These are phyloP conservation scores for Cephus spinipes DNA, from an alignment of 2,888 invertebrate species.

Conservation along the genomic window DNA sequence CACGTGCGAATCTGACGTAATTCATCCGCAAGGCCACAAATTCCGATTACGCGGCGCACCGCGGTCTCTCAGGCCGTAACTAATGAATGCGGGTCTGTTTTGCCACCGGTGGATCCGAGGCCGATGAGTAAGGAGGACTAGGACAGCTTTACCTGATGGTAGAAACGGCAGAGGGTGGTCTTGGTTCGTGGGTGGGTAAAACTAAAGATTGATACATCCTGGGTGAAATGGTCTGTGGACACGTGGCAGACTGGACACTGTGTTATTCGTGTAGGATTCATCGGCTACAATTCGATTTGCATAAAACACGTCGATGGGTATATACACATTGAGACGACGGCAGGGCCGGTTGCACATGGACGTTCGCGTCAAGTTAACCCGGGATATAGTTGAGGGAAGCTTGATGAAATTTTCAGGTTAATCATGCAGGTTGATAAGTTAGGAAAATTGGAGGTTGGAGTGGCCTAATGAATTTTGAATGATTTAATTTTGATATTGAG, in stretches of 20 bases:
- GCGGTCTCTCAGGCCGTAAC: neutral
- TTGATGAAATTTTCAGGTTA: neutral
- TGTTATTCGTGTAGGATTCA: conserved; percentile 10
- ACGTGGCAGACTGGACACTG: conserved; percentile 17
- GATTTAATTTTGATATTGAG: neutral
- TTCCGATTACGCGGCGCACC: neutral
- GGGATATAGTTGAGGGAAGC: neutral
- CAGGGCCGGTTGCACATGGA: neutral
- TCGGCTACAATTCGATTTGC: conserved; percentile 41
- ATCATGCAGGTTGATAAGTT: neutral
- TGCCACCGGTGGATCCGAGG: neutral
- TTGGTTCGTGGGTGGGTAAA: neutral
- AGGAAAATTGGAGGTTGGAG: neutral
- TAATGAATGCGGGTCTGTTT: neutral
- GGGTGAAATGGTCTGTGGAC: neutral
- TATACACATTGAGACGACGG: neutral
- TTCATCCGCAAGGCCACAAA: neutral
- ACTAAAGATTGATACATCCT: neutral
- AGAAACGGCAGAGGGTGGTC: neutral
- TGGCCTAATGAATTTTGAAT: neutral
- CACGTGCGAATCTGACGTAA: neutral
- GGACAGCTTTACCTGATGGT: neutral
- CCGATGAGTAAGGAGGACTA: neutral
- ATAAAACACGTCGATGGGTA: conserved; percentile 38
- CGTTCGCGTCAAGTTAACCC: neutral